phyloP scores from a whole-genome alignment of 2,888 invertebrate species.

The Hemistola chrysoprasaria region DNA sequence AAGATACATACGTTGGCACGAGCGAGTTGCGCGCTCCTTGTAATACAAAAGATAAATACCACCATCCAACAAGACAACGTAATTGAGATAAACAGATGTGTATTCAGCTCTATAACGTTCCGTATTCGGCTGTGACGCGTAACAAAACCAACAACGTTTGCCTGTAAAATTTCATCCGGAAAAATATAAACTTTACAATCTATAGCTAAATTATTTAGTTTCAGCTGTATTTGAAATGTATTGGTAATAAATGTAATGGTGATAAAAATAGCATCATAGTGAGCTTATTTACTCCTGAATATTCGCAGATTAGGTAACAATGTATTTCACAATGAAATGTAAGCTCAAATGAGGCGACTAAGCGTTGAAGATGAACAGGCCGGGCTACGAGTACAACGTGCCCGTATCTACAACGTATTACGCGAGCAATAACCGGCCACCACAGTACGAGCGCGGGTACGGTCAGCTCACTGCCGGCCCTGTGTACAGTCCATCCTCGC shows the following conservation, averaged over 20 bases:
- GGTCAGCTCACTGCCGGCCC: conserved; percentile 66
- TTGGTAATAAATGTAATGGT: too few species aligned
- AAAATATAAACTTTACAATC: too few species aligned
- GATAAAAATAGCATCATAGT: conserved; percentile 50
- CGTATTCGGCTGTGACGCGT: conserved; percentile 56
- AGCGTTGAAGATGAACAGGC: conserved; percentile 78
- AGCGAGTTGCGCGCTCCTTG: conserved; percentile 49
- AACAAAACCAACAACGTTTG: conserved; percentile 66
- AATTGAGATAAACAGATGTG: conserved; percentile 75
- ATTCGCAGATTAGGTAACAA: conserved; percentile 43
- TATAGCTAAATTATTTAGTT: too few species aligned
- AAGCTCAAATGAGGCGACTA: conserved; percentile 74
- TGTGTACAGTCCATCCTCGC: conserved; percentile 70
- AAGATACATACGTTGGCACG: conserved; percentile 46
- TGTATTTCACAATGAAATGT: conserved; percentile 52
- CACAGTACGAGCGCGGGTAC: conserved; percentile 74
- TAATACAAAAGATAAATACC: conserved; percentile 76
- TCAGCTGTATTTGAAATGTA: too few species aligned
- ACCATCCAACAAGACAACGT: conserved; percentile 62
- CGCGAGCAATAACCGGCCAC: conserved; percentile 67
- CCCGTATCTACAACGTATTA: conserved; percentile 75
- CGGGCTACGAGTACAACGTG: conserved; percentile 77
- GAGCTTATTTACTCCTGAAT: conserved; percentile 23
- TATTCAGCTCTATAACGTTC: conserved; percentile 66
- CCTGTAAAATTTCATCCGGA: conserved; percentile 42